Evolutionary conservation across 2,797 vertebrate genomes (phyloP).

Genomic region (Molossus molossus): DNA sequence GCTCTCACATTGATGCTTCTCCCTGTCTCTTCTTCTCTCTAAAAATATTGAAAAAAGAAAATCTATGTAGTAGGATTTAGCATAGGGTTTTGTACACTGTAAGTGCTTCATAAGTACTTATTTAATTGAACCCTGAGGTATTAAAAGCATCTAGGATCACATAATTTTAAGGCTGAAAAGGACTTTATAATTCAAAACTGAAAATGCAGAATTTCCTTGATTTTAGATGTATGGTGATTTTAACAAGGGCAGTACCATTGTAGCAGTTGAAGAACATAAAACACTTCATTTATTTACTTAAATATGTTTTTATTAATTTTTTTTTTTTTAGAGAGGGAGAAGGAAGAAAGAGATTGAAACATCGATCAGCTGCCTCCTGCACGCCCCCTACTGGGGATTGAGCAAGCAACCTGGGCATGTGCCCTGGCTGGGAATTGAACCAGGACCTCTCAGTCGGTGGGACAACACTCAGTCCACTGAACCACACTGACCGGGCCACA

Average conservation of each 20-base stretch:
- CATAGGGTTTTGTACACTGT: background rate
- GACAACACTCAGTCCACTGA: too few species aligned
- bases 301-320: too few species aligned
- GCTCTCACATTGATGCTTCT: too few species aligned
- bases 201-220: background rate
- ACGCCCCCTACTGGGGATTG: too few species aligned
- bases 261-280: background rate
- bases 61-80: background rate
- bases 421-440: too few species aligned
- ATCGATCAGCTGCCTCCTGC: too few species aligned
- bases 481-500: background rate
- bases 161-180: conserved; percentile 24
- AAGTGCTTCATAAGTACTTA: background rate
- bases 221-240: background rate
- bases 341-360: too few species aligned
- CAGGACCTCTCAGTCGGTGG: too few species aligned
- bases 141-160: background rate
- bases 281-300: background rate
- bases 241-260: background rate
- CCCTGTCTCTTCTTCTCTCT: too few species aligned
- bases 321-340: too few species aligned
- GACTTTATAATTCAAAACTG: background rate
- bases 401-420: too few species aligned
- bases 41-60: background rate
- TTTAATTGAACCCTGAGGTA: background rate